Base-by-base conservation (phyloP, 2,113 vertebrate species). In the Entosphenus tridentatus region DNA sequence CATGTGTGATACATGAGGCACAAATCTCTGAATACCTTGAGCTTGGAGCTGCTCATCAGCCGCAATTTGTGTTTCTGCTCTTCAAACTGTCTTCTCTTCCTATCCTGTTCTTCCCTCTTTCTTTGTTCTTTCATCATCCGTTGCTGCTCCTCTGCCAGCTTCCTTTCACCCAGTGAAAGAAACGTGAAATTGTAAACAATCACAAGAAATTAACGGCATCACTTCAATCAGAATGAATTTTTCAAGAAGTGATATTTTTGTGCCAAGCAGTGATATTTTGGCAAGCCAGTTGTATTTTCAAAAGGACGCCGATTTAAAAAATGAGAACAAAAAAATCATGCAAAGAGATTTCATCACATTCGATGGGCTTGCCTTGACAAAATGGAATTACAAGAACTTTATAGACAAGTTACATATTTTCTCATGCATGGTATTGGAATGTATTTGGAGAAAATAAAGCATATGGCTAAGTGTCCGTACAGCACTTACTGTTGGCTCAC, bases 41-140 rank as follows among this genome's bases (percentile, higher is more conserved):
- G 90, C 74, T 96, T 98, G 74, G 96, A 88, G 68, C 89, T 96
- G 80, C 93, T 98, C 71, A 98, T 78, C 65, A 98, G 84, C 67
- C 89, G 84, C 71, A 98, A 81, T 76, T 96, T 98, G 74, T 98
- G 93, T 65, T 98, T 98, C 78, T 98, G 93, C 75, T 98, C 93
- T 77, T 98, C 92, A 80, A 98, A 98, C 62, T 98, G 93, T 57
- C 92, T 79, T 69, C 92, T 82, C 76, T 96, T 98, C 71, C 92
- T 82, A 77, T 98, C 90, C 74, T 65, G 8, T 18, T 65, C 62
- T 65, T 65, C 62, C 70, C 90, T 83, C 76, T 96, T 98, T 71
- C 90, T 82, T 77, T 98, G 89, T 74, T 96, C 91, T 77, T 96
- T 92, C 73, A 98, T 79, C 79, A 96, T 85, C 73, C 86, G 88